A percentile compares a stretch with the other conserved stretches of the same genome.
Evolutionary conservation across 37 sponge, comb jelly and placozoan species (phyloP).

Genomic region (Spongilla lacustris): DNA sequence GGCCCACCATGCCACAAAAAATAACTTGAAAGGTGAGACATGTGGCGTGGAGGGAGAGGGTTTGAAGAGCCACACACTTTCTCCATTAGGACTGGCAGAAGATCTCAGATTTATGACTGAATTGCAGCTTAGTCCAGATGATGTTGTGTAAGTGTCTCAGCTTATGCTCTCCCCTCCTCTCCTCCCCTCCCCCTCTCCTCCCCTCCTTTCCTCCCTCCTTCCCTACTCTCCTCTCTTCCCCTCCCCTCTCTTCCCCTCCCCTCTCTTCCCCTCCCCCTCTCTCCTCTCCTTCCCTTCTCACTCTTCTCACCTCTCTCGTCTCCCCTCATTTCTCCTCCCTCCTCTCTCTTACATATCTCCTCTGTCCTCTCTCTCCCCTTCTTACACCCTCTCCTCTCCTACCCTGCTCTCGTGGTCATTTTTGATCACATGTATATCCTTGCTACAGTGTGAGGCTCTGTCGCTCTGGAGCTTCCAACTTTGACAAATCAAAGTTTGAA

Average conservation of each 20-base stretch:
- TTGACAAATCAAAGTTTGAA: background rate
- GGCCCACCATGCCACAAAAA: background rate
- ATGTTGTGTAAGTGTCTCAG: background rate
- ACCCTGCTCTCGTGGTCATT: too few relatives aligned
- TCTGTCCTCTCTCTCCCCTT: background rate
- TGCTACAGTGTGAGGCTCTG: background rate
- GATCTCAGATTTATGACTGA: background rate
- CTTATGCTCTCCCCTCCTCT: too few relatives aligned
- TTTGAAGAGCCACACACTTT: background rate
- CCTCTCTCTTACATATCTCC: background rate
- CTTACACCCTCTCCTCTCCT: background rate
- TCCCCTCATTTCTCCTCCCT: background rate
- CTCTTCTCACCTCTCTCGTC: background rate
- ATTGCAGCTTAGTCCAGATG: background rate
- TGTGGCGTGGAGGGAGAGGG: background rate
- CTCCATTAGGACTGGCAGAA: background rate
- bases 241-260: background rate
- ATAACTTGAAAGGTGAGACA: background rate
- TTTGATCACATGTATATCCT: too few relatives aligned
- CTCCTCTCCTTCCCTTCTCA: background rate
- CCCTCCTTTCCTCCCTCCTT: too few relatives aligned
- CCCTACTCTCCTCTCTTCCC: background rate
- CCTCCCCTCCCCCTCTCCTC: too few relatives aligned
- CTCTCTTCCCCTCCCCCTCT: background rate
- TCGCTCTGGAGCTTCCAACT: background rate